These are phyloP conservation scores for Petaurus breviceps DNA, from an alignment of 2,113 vertebrate genomes.

Conservation along the genomic window DNA sequence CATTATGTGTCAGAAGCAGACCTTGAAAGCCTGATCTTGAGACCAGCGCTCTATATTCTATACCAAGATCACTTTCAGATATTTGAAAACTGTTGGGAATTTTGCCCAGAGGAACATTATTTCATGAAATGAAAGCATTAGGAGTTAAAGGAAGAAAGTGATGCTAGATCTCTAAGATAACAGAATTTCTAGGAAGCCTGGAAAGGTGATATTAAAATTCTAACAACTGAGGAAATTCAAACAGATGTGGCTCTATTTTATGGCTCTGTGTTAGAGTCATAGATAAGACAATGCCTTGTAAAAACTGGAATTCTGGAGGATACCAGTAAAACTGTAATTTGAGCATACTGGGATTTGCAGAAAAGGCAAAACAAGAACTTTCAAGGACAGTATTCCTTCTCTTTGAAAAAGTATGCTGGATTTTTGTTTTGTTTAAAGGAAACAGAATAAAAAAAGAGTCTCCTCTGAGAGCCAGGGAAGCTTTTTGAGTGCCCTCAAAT, in stretches of 20 bases:
- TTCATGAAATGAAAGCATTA: not conserved
- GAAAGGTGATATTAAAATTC: conserved; percentile 27
- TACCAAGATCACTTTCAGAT: not conserved
- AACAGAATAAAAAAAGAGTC: not conserved
- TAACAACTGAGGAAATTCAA: conserved; percentile 35
- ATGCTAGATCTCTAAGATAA: not conserved
- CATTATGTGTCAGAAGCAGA: not conserved
- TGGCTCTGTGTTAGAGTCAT: conserved; percentile 2
- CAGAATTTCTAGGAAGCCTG: not conserved
- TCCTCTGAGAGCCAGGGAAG: conserved; percentile 9
- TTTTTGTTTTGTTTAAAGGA: conserved; percentile 1
- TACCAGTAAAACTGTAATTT: conserved; percentile 45
- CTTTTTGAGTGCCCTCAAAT: not conserved
- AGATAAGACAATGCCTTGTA: conserved; percentile 57
- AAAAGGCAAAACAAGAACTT: conserved; percentile 25
- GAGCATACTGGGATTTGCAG: conserved; percentile 20
- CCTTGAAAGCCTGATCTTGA: not conserved
- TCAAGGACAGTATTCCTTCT: conserved; percentile 21
- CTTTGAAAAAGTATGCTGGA: conserved; percentile 32
- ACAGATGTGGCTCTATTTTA: conserved; percentile 47
- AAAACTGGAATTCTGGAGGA: conserved; percentile 49
- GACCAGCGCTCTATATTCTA: not conserved
- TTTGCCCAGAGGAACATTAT: conserved; percentile 13
- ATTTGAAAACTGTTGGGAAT: conserved; percentile 20
- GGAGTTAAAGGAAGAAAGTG: not conserved